These are phyloP conservation scores for Rhodinocichla rosea DNA, from an alignment of 2,113 vertebrate genomes.

Conservation along the genomic window DNA sequence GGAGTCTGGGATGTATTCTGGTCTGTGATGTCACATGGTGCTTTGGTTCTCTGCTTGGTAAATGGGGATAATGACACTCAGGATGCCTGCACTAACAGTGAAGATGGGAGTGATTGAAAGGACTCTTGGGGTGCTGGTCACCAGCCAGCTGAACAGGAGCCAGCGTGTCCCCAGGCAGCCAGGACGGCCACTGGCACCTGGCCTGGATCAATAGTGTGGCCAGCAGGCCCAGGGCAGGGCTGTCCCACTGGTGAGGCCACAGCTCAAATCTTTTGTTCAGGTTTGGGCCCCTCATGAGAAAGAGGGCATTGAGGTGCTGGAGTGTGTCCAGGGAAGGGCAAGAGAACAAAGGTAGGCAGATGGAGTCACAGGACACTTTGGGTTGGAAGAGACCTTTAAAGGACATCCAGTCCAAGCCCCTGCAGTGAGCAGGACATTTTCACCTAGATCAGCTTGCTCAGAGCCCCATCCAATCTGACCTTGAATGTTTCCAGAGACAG, in stretches of 20 bases:
- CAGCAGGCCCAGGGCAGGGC: not conserved
- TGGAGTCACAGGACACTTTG: not conserved
- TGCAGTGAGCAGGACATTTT: not conserved
- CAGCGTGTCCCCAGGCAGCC: not conserved
- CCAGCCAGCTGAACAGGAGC: not conserved
- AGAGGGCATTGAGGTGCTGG: not conserved
- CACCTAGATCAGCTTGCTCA: not conserved
- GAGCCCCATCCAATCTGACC: not conserved
- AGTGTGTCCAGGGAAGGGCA: not conserved
- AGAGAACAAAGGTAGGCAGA: not conserved
- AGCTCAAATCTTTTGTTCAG: not conserved
- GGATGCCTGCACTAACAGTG: not conserved
- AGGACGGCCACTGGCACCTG: not conserved
- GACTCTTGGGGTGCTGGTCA: not conserved
- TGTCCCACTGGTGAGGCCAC: not conserved
- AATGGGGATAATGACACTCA: not conserved
- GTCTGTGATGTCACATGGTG: not conserved
- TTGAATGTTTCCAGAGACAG: not conserved
- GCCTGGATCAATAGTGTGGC: not conserved
- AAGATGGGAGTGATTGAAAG: not conserved
- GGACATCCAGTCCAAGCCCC: not conserved
- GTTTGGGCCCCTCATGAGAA: not conserved
- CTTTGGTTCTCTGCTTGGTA: not conserved
- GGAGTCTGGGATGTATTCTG: not conserved
- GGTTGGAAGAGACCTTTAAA: not conserved